A percentile compares a stretch with the other conserved stretches of the same genome.
These are phyloP conservation scores for Bos javanicus DNA, from an alignment of 2,113 vertebrate genomes.

Conservation along the genomic window DNA sequence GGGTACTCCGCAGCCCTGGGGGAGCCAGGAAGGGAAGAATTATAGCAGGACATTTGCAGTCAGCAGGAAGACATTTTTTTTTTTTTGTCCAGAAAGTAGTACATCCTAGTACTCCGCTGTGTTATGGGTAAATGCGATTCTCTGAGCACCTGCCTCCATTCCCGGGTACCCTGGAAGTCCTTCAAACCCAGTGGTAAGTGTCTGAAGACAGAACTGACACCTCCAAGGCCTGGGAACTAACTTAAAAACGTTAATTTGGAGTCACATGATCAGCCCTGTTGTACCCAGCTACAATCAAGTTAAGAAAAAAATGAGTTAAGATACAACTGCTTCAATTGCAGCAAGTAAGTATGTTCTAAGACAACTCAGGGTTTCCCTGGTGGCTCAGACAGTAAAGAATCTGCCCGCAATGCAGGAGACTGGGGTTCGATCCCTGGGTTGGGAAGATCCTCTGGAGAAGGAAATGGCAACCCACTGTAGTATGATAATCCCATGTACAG, in stretches of 20 bases:
- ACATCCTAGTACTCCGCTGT: not conserved
- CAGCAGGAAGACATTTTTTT: not conserved
- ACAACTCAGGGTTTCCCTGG: not conserved
- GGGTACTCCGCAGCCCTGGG: accelerated
- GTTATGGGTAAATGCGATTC: not conserved
- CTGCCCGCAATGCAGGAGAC: not conserved
- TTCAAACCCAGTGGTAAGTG: not conserved
- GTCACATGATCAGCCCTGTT: not conserved
- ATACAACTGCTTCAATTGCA: not conserved
- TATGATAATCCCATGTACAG: not conserved
- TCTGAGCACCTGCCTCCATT: too few species aligned
- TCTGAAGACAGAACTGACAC: not conserved
- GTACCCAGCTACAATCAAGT: not conserved
- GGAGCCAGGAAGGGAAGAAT: not conserved
- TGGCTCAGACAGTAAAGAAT: not conserved
- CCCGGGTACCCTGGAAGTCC: not conserved
- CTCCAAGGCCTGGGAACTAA: not conserved
- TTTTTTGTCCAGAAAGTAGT: not conserved
- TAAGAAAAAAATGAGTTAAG: not conserved
- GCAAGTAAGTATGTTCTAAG: not conserved
- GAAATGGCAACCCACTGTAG: not conserved
- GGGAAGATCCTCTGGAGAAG: not conserved
- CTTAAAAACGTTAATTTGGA: not conserved
- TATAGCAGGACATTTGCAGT: not conserved
- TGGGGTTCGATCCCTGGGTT: not conserved